Evolutionary conservation across 2,113 vertebrate genomes (phyloP).

Genomic region (Nesoenas mayeri): DNA sequence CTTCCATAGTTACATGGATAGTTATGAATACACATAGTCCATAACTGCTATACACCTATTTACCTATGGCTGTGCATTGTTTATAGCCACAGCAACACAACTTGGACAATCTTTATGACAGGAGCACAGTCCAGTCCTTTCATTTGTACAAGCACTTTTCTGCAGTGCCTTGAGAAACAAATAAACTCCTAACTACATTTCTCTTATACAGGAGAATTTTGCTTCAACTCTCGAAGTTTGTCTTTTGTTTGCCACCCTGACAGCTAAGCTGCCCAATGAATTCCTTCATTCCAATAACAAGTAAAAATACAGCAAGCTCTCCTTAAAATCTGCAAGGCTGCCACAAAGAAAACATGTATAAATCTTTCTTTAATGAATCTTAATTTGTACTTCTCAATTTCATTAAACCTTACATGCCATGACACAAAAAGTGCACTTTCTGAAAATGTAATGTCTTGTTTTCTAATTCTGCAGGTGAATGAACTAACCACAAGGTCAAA

Average conservation of each 20-base stretch:
- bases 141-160: not conserved
- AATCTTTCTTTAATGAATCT: not conserved
- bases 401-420: not conserved
- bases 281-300: not conserved
- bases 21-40: not conserved
- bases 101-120: not conserved
- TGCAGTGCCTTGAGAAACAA: not conserved
- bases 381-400: slow-evolving; percentile 1
- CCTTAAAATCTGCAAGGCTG: not conserved
- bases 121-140: not conserved
- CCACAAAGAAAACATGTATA: not conserved
- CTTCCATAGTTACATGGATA: not conserved
- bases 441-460: not conserved
- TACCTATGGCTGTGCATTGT: not conserved
- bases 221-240: not conserved
- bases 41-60: not conserved
- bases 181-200: not conserved
- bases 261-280: not conserved
- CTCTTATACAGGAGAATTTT: not conserved
- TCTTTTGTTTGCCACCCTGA: not conserved
- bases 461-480: not conserved
- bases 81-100: not conserved
- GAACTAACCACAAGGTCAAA: not conserved
- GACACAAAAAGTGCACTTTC: not conserved
- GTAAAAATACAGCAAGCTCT: not conserved